Evolutionary conservation across 2,797 vertebrate genomes (phyloP), one percentile per base, ranked within the genome.

Genomic region (Hyperoplus lanceolatus): DNA sequence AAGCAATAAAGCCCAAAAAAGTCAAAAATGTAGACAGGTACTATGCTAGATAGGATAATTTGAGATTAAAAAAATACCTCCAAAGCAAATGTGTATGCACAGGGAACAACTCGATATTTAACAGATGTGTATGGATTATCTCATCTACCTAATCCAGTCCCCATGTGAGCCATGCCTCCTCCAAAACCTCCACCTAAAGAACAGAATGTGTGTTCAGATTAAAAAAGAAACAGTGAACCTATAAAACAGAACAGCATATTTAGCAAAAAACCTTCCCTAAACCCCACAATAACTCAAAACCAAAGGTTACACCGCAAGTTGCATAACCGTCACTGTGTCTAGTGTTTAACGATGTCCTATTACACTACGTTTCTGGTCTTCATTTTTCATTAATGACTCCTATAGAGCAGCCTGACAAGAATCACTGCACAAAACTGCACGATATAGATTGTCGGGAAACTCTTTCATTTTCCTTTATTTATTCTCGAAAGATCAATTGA

Each of bases 81-180:
- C 11, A 41, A 69, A 50, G 5, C 3, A 2, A 56, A 18, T 58
- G 11, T 14, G 54, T 3, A 18, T 58, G 11, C 54, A 53, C 18
- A 3, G 1, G 6, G 16, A 8, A 55, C 53, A 3, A 61, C 48
- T 1, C 29, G 2, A 54, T 8, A 62, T 56, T 51, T 48, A 54
- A 67, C 54, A 54, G 11, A 1, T n/a, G 16, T 41, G 13, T 36
- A 63, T 54, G 55, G 29, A 91, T 92, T 93, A 91, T 55, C 42
- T 84, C 87, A 93, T 94, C 90, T 97, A 99, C 97, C 97, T 96
- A 99, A 95, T 96, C 96, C 97, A 95, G 96, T 94, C 88, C 96
- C 97, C 94, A 99, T 95, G 83, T 96, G 96, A 75, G 97, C 96
- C 96, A 98, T 97, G 94, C 96, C 96, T 94, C 96, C 97, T 92